phyloP scores from a whole-genome alignment of 2,797 vertebrate genomes.

The Alcedo quadribrachys region DNA sequence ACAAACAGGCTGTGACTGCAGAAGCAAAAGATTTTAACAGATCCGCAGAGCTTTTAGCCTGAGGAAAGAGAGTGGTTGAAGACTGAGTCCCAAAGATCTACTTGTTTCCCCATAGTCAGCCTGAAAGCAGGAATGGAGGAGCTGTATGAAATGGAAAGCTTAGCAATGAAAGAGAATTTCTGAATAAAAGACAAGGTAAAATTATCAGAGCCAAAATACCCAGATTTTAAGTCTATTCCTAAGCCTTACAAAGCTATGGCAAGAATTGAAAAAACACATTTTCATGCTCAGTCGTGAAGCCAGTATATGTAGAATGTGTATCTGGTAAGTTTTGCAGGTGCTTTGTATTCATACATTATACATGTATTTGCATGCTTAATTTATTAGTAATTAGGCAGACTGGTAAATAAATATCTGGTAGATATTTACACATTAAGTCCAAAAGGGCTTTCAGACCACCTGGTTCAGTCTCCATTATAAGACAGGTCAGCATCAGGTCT shows the following conservation, averaged over 20 bases:
- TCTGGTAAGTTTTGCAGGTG: background rate
- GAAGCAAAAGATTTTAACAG: background rate
- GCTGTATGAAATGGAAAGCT: background rate
- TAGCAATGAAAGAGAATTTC: background rate
- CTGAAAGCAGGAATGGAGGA: background rate
- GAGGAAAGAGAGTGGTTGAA: background rate
- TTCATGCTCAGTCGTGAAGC: background rate
- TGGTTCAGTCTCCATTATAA: background rate
- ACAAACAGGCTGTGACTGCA: slow-evolving; percentile 11
- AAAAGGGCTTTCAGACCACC: background rate
- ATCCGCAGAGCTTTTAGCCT: slow-evolving; percentile 12
- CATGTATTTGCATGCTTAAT: background rate
- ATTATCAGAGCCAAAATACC: background rate
- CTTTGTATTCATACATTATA: background rate
- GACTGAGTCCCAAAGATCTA: background rate
- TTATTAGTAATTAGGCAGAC: background rate
- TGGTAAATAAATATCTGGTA: background rate
- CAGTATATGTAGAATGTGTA: background rate
- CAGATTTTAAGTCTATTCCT: background rate
- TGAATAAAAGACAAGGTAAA: background rate
- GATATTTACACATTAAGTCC: background rate
- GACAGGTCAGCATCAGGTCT: background rate
- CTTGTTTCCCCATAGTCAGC: background rate
- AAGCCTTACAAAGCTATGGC: background rate
- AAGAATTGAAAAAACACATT: background rate